phyloP scores from a whole-genome alignment of 2,888 invertebrate species.

The Euphydryas editha region DNA sequence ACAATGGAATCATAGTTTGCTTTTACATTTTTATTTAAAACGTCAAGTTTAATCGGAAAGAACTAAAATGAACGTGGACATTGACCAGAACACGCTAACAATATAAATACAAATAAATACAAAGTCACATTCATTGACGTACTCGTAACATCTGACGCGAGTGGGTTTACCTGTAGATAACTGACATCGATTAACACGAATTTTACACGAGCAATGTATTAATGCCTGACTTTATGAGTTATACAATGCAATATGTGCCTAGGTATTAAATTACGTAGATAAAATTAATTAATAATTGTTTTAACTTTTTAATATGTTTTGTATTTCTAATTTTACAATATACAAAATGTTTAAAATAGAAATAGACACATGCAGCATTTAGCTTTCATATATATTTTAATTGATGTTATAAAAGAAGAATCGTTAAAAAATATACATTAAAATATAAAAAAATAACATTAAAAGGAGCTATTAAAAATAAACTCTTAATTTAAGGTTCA shows the following conservation, averaged over 20 bases:
- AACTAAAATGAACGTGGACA: slow-evolving; percentile 3
- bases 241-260: too few species aligned
- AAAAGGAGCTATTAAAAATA: background rate
- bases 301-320: too few species aligned
- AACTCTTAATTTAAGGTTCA: slow-evolving; percentile 1
- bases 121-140: slow-evolving; percentile 17
- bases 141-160: slow-evolving; percentile 22
- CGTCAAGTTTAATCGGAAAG: slow-evolving; percentile 4
- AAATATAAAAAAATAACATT: background rate
- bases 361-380: too few species aligned
- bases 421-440: too few species aligned
- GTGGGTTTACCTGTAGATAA: slow-evolving; percentile 26
- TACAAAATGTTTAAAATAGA: too few species aligned
- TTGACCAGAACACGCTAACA: background rate
- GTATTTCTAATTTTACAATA: too few species aligned
- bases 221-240: slow-evolving; percentile 1
- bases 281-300: too few species aligned
- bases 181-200: slow-evolving; percentile 18
- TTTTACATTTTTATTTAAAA: background rate
- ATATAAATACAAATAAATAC: too few species aligned
- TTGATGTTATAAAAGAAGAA: too few species aligned
- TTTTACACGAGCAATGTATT: slow-evolving; percentile 9
- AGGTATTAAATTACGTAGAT: too few species aligned
- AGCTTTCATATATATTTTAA: too few species aligned
- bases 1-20: too few species aligned